A percentile compares a stretch with the other conserved stretches of the same genome.
Conservation (phyloP, 1,140 invertebrate species). For the Pseudomyrmex pallidus region DNA sequence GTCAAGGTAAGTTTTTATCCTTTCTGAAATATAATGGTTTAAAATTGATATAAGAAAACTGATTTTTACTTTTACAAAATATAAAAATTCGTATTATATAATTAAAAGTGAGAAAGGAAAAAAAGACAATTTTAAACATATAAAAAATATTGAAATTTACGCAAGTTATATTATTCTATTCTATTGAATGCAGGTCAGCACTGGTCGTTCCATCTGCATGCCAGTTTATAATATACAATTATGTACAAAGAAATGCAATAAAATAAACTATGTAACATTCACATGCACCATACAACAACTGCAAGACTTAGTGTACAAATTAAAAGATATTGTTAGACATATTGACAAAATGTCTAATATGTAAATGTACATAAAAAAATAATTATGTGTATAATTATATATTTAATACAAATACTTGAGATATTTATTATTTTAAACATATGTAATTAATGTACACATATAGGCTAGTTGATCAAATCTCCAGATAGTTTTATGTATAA, state of each 20-base stretch:
- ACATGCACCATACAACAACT: constrained; percentile 87
- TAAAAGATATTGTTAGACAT: constrained; percentile 88
- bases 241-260: constrained; percentile 82
- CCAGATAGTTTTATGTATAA: no score
- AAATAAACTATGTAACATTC: constrained; percentile 85
- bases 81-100: no score
- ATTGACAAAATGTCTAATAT: constrained; percentile 85
- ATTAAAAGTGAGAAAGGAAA: no score
- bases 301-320: constrained; percentile 89
- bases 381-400: constrained; percentile 5
- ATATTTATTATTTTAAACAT: no score
- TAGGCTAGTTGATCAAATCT: no score
- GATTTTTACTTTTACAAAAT: no score
- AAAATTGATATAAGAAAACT: not conserved
- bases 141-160: not conserved
- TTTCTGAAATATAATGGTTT: not conserved
- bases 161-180: constrained; percentile 46
- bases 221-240: constrained; percentile 83
- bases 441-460: no score
- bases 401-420: no score
- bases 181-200: constrained; percentile 82
- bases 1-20: constrained; percentile 82
- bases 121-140: no score
- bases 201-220: constrained; percentile 77
- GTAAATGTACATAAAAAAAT: constrained; percentile 19